These are phyloP conservation scores for Coregonus clupeaformis DNA, from an alignment of 2,113 vertebrate genomes.

Conservation along the genomic window DNA sequence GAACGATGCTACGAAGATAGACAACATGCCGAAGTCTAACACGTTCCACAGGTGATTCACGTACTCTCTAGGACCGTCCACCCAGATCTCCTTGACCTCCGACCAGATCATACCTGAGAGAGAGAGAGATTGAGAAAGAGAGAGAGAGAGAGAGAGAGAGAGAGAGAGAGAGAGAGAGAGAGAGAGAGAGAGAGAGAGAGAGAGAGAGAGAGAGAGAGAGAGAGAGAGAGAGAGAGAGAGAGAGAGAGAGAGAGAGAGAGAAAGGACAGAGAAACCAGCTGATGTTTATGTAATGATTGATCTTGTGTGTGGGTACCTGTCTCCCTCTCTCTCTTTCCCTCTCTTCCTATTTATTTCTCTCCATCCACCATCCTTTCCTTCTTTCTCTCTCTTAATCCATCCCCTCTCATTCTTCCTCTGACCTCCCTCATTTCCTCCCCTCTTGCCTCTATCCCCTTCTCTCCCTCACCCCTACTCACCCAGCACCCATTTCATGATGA, in stretches of 20 bases:
- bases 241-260: neutral
- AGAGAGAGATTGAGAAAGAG: too few relatives aligned
- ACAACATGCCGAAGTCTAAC: slow-evolving; percentile 95
- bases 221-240: too few relatives aligned
- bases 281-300: neutral
- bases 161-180: too few relatives aligned
- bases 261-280: slow-evolving; percentile 43
- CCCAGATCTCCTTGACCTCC: slow-evolving; percentile 97
- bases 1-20: slow-evolving; percentile 95
- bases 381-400: neutral
- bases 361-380: too few relatives aligned
- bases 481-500: slow-evolving; percentile 98
- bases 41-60: slow-evolving; percentile 94
- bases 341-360: neutral
- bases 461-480: slow-evolving; percentile 74
- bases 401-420: neutral
- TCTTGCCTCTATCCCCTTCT: neutral
- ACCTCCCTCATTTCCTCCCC: neutral
- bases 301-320: neutral
- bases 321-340: slow-evolving; percentile 7
- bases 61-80: slow-evolving; percentile 90
- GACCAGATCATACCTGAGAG: slow-evolving; percentile 95
- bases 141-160: too few relatives aligned
- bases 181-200: neutral
- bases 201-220: too few relatives aligned